These are phyloP conservation scores for Eristalinus aeneus DNA, from an alignment of 2,888 invertebrate genomes.

Conservation along the genomic window DNA sequence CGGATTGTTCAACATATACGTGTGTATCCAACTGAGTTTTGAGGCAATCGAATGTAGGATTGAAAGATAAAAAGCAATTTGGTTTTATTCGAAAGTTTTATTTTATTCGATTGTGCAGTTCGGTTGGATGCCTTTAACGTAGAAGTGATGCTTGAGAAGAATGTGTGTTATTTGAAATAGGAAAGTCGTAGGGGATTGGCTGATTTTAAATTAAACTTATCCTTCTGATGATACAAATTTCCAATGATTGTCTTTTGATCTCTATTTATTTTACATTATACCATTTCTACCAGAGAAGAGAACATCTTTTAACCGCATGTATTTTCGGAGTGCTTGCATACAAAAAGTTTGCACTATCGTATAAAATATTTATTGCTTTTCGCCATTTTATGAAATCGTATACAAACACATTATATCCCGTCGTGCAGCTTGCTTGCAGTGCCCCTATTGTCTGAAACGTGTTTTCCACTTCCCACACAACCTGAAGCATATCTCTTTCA, in stretches of 20 bases:
- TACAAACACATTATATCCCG: no score
- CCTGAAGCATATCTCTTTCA: constrained; percentile 35
- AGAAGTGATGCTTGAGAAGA: neutral
- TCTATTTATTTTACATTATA: no score
- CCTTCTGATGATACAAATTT: neutral
- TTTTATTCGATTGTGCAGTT: constrained; percentile 1
- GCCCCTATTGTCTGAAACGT: constrained; percentile 5
- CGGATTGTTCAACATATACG: neutral
- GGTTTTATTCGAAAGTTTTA: constrained; percentile 41
- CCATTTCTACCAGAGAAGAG: no score
- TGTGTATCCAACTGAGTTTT: neutral
- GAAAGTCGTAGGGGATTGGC: constrained; percentile 27
- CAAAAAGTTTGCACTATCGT: no score
- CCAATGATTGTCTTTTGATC: no score
- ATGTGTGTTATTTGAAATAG: constrained; percentile 22
- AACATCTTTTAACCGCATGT: no score
- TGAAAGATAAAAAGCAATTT: constrained; percentile 25
- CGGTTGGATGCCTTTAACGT: neutral
- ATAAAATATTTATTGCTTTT: no score
- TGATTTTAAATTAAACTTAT: constrained; percentile 14
- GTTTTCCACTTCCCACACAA: neutral
- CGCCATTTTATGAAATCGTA: no score
- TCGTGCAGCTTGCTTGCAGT: no score
- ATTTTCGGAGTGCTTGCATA: no score
- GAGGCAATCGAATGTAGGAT: constrained; percentile 4